Evolutionary conservation across 2,888 invertebrate genomes (phyloP).

Genomic region (Polydesmus complanatus): DNA sequence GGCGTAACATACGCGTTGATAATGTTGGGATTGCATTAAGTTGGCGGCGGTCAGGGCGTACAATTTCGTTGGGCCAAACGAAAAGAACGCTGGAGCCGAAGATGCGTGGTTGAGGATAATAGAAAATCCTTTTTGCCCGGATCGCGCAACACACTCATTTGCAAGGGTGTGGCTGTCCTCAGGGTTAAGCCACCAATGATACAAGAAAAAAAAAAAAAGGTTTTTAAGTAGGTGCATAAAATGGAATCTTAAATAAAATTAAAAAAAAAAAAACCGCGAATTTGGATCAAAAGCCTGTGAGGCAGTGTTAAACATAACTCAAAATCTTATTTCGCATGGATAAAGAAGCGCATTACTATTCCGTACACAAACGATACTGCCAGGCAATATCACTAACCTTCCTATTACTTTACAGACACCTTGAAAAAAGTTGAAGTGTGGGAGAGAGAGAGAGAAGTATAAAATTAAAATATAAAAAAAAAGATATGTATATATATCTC

Average conservation of each 20-base stretch:
- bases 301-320: neutral
- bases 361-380: neutral
- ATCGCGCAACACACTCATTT: neutral
- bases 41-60: too few relatives aligned
- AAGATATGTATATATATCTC: neutral
- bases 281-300: neutral
- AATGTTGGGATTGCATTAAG: too few relatives aligned
- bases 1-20: too few relatives aligned
- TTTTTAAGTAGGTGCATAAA: neutral
- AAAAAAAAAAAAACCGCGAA: neutral
- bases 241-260: too few relatives aligned
- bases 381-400: neutral
- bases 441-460: too few relatives aligned
- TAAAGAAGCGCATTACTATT: neutral
- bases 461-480: neutral
- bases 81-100: too few relatives aligned
- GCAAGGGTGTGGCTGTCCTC: neutral
- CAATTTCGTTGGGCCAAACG: too few relatives aligned
- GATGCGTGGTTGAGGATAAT: neutral
- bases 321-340: neutral
- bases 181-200: neutral
- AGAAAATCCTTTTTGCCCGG: neutral
- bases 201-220: neutral
- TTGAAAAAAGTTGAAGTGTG: too few relatives aligned
- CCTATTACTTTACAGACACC: neutral